Conservation (phyloP, 2,113 vertebrate genomes). For the Theristicus caerulescens region DNA sequence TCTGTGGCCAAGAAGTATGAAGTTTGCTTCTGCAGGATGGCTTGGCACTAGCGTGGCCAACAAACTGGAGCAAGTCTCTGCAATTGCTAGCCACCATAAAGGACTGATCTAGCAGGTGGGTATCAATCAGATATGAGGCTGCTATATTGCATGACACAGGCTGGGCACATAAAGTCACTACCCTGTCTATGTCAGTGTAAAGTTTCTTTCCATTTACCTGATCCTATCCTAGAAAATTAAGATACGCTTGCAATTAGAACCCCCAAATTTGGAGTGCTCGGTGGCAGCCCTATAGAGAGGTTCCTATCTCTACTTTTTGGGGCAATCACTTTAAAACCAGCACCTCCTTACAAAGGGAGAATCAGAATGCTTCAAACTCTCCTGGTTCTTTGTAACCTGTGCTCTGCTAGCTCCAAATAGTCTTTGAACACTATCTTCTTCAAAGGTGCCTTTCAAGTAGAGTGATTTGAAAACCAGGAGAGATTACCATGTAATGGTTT, state of each 20-base stretch:
- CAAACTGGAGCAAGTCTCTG: not conserved
- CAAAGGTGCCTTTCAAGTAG: not conserved
- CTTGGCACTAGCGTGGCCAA: not conserved
- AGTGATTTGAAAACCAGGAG: not conserved
- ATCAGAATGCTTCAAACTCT: not conserved
- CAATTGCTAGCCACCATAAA: fast-evolving
- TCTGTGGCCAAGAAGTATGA: not conserved
- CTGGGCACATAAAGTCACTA: not conserved
- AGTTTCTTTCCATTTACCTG: not conserved
- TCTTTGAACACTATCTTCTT: not conserved
- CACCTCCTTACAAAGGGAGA: not conserved
- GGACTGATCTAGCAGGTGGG: not conserved
- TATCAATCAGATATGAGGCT: fast-evolving
- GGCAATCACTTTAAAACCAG: not conserved
- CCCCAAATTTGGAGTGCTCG: not conserved
- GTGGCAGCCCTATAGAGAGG: not conserved
- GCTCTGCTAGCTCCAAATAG: not conserved
- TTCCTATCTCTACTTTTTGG: not conserved
- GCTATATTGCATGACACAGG: not conserved
- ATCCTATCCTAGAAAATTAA: not conserved
- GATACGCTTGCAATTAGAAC: not conserved
- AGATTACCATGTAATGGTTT: not conserved
- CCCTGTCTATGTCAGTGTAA: not conserved
- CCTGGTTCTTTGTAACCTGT: not conserved
- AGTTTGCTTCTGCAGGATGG: not conserved